Conservation (phyloP, 2,113 vertebrate genomes). For the Ancistrus triradiatus region DNA sequence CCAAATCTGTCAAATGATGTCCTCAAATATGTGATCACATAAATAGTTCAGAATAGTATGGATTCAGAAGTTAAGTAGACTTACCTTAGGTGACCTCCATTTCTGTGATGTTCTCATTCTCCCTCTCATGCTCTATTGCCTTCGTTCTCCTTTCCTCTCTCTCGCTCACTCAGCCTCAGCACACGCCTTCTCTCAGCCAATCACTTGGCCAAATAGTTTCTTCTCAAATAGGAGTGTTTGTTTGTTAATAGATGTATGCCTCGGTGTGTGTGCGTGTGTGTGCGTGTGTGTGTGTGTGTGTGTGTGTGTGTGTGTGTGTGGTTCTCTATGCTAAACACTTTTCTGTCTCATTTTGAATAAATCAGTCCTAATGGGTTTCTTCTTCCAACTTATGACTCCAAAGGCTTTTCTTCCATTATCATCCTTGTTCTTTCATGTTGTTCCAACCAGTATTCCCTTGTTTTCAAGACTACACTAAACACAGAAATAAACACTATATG, state of each 20-base stretch:
- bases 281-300: not conserved
- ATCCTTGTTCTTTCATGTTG: too few relatives aligned
- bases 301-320: not conserved
- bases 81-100: conserved; percentile 30
- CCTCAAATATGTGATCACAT: not conserved
- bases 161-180: conserved; percentile 1
- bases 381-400: conserved; percentile 4
- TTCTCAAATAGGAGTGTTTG: conserved; percentile 25
- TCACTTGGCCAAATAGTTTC: conserved; percentile 16
- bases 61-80: not conserved
- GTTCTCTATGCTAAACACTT: not conserved
- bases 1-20: too few relatives aligned
- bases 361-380: not conserved
- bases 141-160: not conserved
- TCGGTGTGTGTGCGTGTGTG: too few relatives aligned
- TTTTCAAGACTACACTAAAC: not conserved
- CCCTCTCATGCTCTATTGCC: not conserved
- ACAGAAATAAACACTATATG: too few relatives aligned
- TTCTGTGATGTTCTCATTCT: conserved; percentile 12
- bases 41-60: not conserved
- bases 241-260: conserved; percentile 7
- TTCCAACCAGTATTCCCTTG: too few relatives aligned
- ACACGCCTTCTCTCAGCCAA: conserved; percentile 25
- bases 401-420: too few relatives aligned
- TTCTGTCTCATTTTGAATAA: conserved; percentile 13